Conservation (phyloP, 2,888 invertebrate species). For the Eupithecia centaureata region DNA sequence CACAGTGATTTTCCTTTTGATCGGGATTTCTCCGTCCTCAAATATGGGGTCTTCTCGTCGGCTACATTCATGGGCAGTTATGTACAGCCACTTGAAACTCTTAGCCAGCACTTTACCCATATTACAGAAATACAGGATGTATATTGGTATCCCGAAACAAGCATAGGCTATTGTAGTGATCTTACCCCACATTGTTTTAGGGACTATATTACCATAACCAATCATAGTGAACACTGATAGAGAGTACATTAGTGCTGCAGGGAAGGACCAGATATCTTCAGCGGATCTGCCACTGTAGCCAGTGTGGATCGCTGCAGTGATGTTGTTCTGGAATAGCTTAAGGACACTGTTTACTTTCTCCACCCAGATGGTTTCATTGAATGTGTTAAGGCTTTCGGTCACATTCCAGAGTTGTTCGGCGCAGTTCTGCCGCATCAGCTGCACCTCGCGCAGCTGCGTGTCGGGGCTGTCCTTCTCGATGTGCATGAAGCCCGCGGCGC, state of each 20-base stretch:
- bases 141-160: constrained; percentile 93
- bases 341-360: constrained; percentile 85
- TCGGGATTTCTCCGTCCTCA: constrained; percentile 79
- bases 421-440: constrained; percentile 81
- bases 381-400: constrained; percentile 86
- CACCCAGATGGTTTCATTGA: constrained; percentile 87
- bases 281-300: constrained; percentile 89
- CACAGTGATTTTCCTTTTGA: constrained; percentile 89
- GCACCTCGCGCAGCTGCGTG: constrained; percentile 78
- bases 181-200: constrained; percentile 92
- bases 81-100: constrained; percentile 91
- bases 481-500: constrained; percentile 91
- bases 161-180: constrained; percentile 93
- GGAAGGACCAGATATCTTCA: constrained; percentile 92
- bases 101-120: constrained; percentile 94
- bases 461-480: constrained; percentile 87
- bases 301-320: constrained; percentile 86
- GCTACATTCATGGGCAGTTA: constrained; percentile 89
- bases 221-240: constrained; percentile 96
- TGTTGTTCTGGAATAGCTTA: constrained; percentile 86
- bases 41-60: constrained; percentile 71
- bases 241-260: constrained; percentile 94
- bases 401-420: constrained; percentile 88
- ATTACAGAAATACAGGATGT: constrained; percentile 93
- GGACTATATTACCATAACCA: constrained; percentile 94